Evolutionary conservation across 1,140 invertebrate species (phyloP).

Genomic region (Drosophila sechellia): DNA sequence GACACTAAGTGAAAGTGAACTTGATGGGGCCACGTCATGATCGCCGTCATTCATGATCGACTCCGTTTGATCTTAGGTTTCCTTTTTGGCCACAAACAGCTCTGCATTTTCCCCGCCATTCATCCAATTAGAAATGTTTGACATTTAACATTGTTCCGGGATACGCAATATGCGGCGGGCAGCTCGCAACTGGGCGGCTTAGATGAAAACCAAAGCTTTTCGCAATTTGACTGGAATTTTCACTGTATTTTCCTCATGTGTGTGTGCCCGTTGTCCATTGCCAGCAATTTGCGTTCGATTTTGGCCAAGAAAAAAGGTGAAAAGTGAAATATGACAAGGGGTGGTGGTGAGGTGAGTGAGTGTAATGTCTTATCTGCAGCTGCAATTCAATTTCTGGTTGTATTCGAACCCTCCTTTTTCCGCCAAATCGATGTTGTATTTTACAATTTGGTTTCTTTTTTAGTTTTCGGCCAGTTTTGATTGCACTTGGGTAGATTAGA

Average conservation of each 20-base stretch:
- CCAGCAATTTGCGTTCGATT: slow-evolving; percentile 36
- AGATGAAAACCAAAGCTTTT: slow-evolving; percentile 19
- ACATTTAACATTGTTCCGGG: slow-evolving; percentile 49
- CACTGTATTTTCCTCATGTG: slow-evolving; percentile 4
- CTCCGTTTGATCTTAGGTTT: slow-evolving; percentile 46
- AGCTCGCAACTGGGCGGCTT: slow-evolving; percentile 15
- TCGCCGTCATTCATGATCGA: slow-evolving; percentile 41
- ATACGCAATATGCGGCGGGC: slow-evolving; percentile 35
- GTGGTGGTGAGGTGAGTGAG: not conserved
- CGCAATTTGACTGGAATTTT: slow-evolving; percentile 18
- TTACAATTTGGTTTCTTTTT: slow-evolving; percentile 19
- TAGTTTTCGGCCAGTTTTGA: slow-evolving; percentile 34
- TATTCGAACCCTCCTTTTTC: slow-evolving; percentile 9
- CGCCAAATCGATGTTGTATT: slow-evolving; percentile 7
- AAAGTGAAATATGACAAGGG: slow-evolving; percentile 32
- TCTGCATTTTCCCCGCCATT: slow-evolving; percentile 16
- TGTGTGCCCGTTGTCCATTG: slow-evolving; percentile 2
- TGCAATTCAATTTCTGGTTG: slow-evolving; percentile 38
- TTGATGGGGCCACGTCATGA: slow-evolving; percentile 70
- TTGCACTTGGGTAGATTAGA: slow-evolving; percentile 48
- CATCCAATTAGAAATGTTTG: slow-evolving; percentile 49
- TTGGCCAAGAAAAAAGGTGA: slow-evolving; percentile 27
- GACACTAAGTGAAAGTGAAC: slow-evolving; percentile 83
- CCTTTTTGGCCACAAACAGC: slow-evolving; percentile 6
- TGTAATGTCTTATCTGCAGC: slow-evolving; percentile 21